Evolutionary conservation across 1,140 invertebrate genomes (phyloP).

Genomic region (Eupeodes corollae): DNA sequence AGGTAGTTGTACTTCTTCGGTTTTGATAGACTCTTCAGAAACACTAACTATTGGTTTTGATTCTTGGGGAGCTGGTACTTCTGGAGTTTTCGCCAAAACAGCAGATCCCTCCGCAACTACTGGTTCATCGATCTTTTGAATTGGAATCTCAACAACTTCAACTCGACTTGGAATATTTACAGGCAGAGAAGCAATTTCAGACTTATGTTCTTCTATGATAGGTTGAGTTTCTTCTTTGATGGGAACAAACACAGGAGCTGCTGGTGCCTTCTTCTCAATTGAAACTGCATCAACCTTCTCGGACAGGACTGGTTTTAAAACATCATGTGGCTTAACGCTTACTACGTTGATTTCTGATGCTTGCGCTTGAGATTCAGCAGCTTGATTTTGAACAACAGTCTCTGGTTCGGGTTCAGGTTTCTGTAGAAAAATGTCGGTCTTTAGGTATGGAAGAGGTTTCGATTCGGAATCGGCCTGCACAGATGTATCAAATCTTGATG

Average conservation of each 20-base stretch:
- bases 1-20: neutral
- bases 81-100: neutral
- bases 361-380: neutral
- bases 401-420: neutral
- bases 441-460: no score
- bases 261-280: neutral
- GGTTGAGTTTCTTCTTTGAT: constrained; percentile 1
- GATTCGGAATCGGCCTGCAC: no score
- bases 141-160: constrained; percentile 3
- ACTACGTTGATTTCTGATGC: neutral
- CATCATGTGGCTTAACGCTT: neutral
- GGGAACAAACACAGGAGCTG: constrained; percentile 5
- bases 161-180: neutral
- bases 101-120: neutral
- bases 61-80: neutral
- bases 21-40: neutral
- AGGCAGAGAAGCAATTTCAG: neutral
- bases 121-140: neutral
- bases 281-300: neutral
- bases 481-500: no score
- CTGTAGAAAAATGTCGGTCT: no score
- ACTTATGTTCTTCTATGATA: neutral
- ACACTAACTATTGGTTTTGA: neutral
- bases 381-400: neutral
- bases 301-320: no score